phyloP scores from a whole-genome alignment of 2,113 vertebrate species.

The Alethe diademata region DNA sequence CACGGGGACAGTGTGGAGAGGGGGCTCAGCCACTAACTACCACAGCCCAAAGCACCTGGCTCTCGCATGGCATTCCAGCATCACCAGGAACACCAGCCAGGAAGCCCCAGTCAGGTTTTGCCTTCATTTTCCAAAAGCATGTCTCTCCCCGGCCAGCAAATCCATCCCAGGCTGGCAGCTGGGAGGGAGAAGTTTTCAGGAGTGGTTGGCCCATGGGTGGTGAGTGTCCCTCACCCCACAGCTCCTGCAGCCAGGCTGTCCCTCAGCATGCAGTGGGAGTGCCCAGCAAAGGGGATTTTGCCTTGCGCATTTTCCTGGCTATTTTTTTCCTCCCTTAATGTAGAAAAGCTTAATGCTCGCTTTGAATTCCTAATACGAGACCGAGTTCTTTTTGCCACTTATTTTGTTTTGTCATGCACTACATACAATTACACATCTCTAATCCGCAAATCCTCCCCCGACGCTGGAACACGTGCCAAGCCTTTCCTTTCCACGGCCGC shows the following conservation, averaged over 20 bases:
- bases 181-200: background rate
- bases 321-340: background rate
- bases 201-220: rapidly evolving
- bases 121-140: background rate
- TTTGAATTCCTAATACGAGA: slow-evolving; percentile 56
- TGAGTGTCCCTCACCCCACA: rapidly evolving
- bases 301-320: background rate
- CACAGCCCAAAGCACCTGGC: background rate
- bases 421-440: slow-evolving; percentile 61
- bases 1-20: rapidly evolving
- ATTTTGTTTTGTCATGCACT: slow-evolving; percentile 70
- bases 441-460: slow-evolving; percentile 68
- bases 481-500: background rate
- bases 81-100: background rate
- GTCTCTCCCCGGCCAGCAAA: background rate
- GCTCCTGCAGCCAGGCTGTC: background rate
- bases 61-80: background rate
- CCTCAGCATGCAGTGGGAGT: background rate
- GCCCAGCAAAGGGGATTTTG: background rate
- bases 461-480: slow-evolving; percentile 47
- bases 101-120: rapidly evolving
- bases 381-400: slow-evolving; percentile 54
- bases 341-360: slow-evolving; percentile 14
- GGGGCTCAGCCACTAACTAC: background rate
- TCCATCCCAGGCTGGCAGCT: background rate